phyloP scores from a whole-genome alignment of 2,113 vertebrate species.

The Lepisosteus oculatus region DNA sequence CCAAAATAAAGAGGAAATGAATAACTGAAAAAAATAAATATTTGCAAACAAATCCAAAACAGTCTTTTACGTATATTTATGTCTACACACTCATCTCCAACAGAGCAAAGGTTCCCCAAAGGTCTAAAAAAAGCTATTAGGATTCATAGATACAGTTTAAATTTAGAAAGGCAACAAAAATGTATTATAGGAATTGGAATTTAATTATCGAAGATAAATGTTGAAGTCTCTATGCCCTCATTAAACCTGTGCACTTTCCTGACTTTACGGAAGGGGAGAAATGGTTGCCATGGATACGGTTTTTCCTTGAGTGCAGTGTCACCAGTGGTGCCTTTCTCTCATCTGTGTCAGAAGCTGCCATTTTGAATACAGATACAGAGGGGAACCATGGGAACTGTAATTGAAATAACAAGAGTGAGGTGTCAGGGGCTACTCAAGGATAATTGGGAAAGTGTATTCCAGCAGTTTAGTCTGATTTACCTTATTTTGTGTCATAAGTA shows the following conservation, averaged over 20 bases:
- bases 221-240: constrained; percentile 38
- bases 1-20: background rate
- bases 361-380: too few species aligned
- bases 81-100: background rate
- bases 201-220: constrained; percentile 1
- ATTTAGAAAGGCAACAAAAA: constrained; percentile 6
- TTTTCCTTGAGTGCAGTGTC: constrained; percentile 17
- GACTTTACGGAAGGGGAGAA: constrained; percentile 49
- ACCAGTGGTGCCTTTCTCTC: background rate
- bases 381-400: too few species aligned
- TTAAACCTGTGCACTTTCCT: constrained; percentile 31
- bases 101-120: background rate
- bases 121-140: background rate
- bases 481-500: too few species aligned
- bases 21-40: background rate
- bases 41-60: background rate
- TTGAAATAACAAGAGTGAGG: too few species aligned
- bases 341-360: too few species aligned
- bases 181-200: background rate
- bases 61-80: background rate
- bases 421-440: too few species aligned
- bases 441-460: too few species aligned
- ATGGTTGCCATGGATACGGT: constrained; percentile 69
- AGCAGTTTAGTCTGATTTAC: too few species aligned
- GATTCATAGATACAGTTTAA: background rate